These are phyloP conservation scores for Delphinapterus leucas DNA, from an alignment of 2,113 vertebrate species.

Conservation along the genomic window DNA sequence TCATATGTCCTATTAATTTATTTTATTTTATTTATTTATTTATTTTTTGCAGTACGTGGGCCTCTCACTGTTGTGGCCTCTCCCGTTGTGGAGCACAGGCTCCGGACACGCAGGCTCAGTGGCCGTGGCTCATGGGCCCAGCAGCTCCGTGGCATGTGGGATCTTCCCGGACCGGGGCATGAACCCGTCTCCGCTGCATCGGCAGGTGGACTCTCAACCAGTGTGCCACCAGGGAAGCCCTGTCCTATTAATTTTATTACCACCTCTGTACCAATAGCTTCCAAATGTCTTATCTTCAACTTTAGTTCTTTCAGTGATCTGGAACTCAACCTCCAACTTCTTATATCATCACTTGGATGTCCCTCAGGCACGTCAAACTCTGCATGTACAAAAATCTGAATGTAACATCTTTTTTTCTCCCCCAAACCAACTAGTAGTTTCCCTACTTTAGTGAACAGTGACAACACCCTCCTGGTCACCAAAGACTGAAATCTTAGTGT, in stretches of 20 bases:
- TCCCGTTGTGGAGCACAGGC: too few species aligned
- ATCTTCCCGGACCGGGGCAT: too few species aligned
- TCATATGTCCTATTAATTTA: background rate
- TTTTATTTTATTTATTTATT: too few species aligned
- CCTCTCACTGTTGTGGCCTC: too few species aligned
- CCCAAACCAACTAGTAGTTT: background rate
- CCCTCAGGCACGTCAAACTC: background rate
- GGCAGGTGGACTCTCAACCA: too few species aligned
- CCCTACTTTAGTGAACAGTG: background rate
- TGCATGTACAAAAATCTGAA: background rate
- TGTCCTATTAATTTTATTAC: background rate
- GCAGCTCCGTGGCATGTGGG: too few species aligned
- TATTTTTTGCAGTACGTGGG: too few species aligned
- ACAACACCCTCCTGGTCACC: background rate
- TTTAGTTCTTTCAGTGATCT: background rate
- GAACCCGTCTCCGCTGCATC: too few species aligned
- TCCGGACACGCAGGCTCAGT: too few species aligned
- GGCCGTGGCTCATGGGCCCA: too few species aligned
- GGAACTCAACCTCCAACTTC: background rate
- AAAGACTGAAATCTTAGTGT: background rate
- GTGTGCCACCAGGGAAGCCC: too few species aligned
- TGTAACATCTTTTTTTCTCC: background rate
- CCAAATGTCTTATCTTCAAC: background rate
- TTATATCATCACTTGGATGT: background rate
- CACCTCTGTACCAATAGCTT: background rate